Evolutionary conservation across 2,797 vertebrate species (phyloP).

Genomic region (Cuniculus paca): DNA sequence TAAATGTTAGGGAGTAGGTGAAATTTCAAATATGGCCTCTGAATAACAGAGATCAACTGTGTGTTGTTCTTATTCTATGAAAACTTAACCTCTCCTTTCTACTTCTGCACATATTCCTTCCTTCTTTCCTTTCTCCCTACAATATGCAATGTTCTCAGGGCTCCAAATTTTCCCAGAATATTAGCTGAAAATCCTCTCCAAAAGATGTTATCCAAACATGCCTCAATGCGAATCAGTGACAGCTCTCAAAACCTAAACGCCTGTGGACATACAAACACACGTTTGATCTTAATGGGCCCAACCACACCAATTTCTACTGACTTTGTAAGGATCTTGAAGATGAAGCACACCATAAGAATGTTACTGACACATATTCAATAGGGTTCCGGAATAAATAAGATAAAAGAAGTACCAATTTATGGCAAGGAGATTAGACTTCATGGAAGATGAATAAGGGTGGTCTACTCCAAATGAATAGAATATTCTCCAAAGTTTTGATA

Average conservation of each 20-base stretch:
- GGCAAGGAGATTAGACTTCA: background rate
- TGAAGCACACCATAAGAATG: background rate
- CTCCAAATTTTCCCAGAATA: constrained; percentile 55
- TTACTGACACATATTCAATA: background rate
- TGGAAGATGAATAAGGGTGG: background rate
- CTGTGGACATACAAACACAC: background rate
- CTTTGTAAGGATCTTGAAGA: background rate
- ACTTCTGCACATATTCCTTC: background rate
- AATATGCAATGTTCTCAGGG: background rate
- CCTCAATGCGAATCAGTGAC: constrained; percentile 15
- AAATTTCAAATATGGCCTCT: background rate
- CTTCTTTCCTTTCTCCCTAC: background rate
- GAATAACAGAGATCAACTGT: background rate
- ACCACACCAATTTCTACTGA: background rate
- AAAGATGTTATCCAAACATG: constrained; percentile 59
- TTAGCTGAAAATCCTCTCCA: constrained; percentile 57
- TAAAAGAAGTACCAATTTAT: background rate
- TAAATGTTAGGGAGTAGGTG: background rate
- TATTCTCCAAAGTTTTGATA: background rate
- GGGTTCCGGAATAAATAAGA: background rate
- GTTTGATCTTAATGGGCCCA: background rate
- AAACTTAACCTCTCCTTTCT: background rate
- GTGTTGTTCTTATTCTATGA: background rate
- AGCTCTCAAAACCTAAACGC: background rate
- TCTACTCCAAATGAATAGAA: background rate